Evolutionary conservation across 2,113 vertebrate species (phyloP), one percentile per base, ranked within the genome.

Genomic region (Sciurus niger): DNA sequence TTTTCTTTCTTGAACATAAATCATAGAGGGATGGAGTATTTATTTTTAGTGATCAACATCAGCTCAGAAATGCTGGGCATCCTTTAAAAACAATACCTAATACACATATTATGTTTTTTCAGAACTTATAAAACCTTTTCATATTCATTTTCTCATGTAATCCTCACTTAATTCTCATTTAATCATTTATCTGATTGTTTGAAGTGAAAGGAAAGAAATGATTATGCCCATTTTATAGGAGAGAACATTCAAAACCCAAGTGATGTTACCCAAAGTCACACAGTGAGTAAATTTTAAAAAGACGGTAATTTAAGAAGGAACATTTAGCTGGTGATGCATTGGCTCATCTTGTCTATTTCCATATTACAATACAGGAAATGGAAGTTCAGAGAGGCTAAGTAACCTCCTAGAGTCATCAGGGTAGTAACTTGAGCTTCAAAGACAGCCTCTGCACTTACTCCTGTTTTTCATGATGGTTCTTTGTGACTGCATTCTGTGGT

Each of bases 401-500:
- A 34, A 74, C 78, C 84, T 93, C 58, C 58, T 96, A 80, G 68
- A 70, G 37, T 43, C 28, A 14, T 43, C 34, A 8, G 28, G 43
- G 48, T 72, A 60, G 24, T 18, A 76, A 34, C 72, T 48, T 51
- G 43, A 96, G 58, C 73, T 94, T 48, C 73, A 94, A 25, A 82
- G 67, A 77, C 34, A 67, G 25, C 30, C 53, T 83, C 11, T 89
- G 58, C 30, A 40, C 58, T 34, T 25, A 48, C 16, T 60, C 55
- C 73, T 88, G 46, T 70, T 88, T 40, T 18, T 88, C 30, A 34
- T 79, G 79, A 63, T 48, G 63, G 10, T 12, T 84, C 74, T 51
- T 34, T 73, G 76, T 92, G 76, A 40, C 63, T 84, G 89, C 79
- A 37, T 37, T 67, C 83, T 92, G 58, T 89, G 79, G 68, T 83